Base-by-base conservation (phyloP, 2,888 invertebrate genomes). In the Hyalella azteca region DNA sequence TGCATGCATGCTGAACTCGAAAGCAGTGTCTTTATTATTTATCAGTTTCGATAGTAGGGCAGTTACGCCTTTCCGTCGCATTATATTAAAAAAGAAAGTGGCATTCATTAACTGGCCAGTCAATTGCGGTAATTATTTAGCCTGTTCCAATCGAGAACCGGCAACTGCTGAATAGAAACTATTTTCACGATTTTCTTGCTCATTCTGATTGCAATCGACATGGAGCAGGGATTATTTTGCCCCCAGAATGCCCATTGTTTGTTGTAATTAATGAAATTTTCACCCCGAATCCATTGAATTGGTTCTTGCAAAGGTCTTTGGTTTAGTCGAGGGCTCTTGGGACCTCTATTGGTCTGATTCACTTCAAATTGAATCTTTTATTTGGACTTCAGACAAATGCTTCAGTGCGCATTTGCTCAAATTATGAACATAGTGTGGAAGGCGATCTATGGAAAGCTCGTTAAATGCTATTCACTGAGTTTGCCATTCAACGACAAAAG, bases 211-310 rank as follows among this genome's bases (percentile, higher is more conserved):
- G 66, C 66, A 36, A 66, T 66, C 36, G 66, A 66, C 66, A 54
- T 54, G 54, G 26, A 66, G 66, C 36, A 32, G 66, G 66, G 66
- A 66, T 66, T 66, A 66, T 36, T 66, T 66, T 66, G 36, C 29
- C 36, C 36, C 36, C 36, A 36, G 36, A 66, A 66, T 66, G 66
- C 36, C 29, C 36, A 66, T 66, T 66, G 66, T 66, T 66, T 66
- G 66, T 36, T 36, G 66, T 66, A 66, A 66, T 66, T 66, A 66
- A 66, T 66, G 66, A 66, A 66, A 66, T 66, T 54, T 66, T n/a
- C 36, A 36, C 66, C 66, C 36, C 66, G 66, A 32, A 66, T 66
- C 66, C 66, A 66, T 66, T 66, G 66, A 66, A 66, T 66, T 66
- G 36, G 32, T n/a, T 66, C 2, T 22, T 22, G 66, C 66, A n/a